Percentiles rank a stretch among this genome's conserved stretches.
Conservation (phyloP, 2,113 vertebrate genomes). For the Pandion haliaetus region DNA sequence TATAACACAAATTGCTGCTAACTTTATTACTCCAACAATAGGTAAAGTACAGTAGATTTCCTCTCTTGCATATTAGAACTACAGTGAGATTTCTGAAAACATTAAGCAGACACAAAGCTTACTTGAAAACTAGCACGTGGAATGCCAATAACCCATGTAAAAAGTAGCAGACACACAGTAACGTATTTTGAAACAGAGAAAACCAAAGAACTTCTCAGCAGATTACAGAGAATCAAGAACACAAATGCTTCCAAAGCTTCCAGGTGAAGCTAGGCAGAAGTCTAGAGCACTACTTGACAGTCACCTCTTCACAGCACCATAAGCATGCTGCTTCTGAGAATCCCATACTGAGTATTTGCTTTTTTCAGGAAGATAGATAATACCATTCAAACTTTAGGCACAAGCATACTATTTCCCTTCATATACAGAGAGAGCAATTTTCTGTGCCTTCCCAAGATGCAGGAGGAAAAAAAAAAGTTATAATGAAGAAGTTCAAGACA, state of each 20-base stretch:
- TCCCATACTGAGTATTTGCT: background rate
- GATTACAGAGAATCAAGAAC: background rate
- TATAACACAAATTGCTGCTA: background rate
- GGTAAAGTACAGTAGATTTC: background rate
- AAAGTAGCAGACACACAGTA: background rate
- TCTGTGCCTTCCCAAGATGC: background rate
- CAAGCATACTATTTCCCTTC: background rate
- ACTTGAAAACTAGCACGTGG: background rate
- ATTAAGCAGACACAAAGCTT: background rate
- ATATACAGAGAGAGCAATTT: background rate
- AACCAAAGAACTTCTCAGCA: background rate
- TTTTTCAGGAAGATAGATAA: background rate
- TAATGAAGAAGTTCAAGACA: background rate
- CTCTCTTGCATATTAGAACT: background rate
- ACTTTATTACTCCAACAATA: background rate
- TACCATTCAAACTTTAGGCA: background rate
- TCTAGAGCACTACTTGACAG: background rate
- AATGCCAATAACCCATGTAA: background rate
- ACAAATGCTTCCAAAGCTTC: background rate
- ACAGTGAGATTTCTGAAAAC: background rate
- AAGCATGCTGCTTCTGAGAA: background rate
- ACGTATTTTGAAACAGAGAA: background rate
- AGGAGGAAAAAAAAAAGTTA: rapidly evolving
- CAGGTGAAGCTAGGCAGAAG: background rate
- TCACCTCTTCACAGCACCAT: background rate